Evolutionary conservation across 2,797 vertebrate genomes (phyloP).

Genomic region (Brachymystax lenok): DNA sequence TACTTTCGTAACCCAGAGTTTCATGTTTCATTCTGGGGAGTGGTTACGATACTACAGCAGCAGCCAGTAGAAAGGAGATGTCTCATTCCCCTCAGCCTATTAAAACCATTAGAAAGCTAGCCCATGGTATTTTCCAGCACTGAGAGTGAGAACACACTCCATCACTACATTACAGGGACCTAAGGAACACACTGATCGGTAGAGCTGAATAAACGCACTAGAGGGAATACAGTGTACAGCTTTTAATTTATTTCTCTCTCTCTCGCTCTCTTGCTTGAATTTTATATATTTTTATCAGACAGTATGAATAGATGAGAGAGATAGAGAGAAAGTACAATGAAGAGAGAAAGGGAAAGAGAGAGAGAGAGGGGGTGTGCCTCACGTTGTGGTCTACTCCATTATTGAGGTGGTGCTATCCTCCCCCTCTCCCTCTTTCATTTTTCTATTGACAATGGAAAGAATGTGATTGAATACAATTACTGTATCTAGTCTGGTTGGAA

Average conservation of each 20-base stretch:
- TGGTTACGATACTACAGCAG: neutral
- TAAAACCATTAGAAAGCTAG: neutral
- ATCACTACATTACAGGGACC: neutral
- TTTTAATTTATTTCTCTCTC: neutral
- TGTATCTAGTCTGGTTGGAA: neutral
- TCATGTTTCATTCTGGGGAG: slow-evolving; percentile 1
- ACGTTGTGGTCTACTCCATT: neutral
- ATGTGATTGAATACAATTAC: neutral
- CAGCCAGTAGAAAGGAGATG: neutral
- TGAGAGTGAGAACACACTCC: neutral
- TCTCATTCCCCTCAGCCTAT: neutral
- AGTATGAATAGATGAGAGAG: neutral
- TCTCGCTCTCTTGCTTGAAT: slow-evolving; percentile 8
- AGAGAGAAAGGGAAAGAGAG: neutral
- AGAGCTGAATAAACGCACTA: neutral
- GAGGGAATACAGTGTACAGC: neutral
- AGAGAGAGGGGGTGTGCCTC: neutral
- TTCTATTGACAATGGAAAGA: neutral
- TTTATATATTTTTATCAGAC: slow-evolving; percentile 2
- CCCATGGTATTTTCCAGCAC: neutral
- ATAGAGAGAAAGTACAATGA: neutral
- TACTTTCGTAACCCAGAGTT: no score
- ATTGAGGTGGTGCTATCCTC: neutral
- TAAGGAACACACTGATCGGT: neutral
- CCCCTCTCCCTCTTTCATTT: neutral